phyloP scores from a whole-genome alignment of 2,113 vertebrate species.

The Erpornis zantholeuca region DNA sequence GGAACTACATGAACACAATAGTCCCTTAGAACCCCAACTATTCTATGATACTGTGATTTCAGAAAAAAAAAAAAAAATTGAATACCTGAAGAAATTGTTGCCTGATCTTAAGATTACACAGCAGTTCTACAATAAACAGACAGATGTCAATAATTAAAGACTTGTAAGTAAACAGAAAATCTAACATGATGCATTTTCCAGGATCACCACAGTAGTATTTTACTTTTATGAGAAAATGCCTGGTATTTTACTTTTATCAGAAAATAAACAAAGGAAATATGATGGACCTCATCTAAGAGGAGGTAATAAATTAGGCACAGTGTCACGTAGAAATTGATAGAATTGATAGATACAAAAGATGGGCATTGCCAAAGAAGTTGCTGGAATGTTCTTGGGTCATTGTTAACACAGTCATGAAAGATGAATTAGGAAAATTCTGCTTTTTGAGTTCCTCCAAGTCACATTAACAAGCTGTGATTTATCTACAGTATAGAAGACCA shows the following conservation, averaged over 20 bases:
- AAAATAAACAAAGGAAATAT: neutral
- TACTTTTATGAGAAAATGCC: neutral
- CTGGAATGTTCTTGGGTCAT: neutral
- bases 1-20: neutral
- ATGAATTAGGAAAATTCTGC: neutral
- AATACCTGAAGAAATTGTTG: neutral
- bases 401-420: neutral
- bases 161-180: neutral
- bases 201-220: neutral
- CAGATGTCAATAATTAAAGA: neutral
- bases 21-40: neutral
- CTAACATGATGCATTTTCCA: neutral
- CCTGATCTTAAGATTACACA: neutral
- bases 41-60: neutral
- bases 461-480: neutral
- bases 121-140: neutral
- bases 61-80: neutral
- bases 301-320: neutral
- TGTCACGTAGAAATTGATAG: neutral
- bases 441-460: neutral
- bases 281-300: neutral
- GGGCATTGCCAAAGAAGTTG: neutral
- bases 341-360: neutral
- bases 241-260: neutral
- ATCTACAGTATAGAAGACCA: neutral